Evolutionary conservation across 2,113 vertebrate genomes (phyloP).

Genomic region (Labeo rohita): DNA sequence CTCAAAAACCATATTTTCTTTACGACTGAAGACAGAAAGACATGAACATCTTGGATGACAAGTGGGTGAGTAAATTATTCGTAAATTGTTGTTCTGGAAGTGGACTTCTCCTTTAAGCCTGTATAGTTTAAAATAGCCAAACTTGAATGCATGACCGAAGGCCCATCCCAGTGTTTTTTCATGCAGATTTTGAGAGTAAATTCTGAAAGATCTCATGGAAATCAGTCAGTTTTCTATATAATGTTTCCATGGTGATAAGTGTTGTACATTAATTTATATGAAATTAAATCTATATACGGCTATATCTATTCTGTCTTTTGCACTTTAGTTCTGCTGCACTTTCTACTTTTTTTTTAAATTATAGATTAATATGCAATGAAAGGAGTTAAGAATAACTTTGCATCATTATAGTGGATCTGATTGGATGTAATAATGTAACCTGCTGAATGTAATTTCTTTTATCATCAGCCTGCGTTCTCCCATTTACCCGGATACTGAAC

Average conservation of each 20-base stretch:
- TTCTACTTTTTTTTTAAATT: neutral
- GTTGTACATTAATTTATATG: neutral
- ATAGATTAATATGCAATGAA: neutral
- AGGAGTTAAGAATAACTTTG: conserved; percentile 4
- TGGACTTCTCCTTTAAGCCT: no score
- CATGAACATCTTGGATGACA: no score
- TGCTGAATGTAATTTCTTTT: neutral
- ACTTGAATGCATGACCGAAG: no score
- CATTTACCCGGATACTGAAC: neutral
- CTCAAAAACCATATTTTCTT: no score
- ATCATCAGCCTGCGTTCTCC: neutral
- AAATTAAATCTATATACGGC: neutral
- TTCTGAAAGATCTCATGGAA: neutral
- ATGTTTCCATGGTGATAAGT: neutral
- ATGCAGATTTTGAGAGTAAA: neutral
- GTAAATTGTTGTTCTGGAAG: no score
- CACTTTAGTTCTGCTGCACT: neutral
- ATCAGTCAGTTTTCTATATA: neutral
- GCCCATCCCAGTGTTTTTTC: neutral
- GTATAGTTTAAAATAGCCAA: no score
- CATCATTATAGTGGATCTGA: conserved; percentile 6
- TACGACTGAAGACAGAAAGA: no score
- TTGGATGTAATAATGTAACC: neutral
- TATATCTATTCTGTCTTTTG: neutral
- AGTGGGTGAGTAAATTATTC: no score